Evolutionary conservation across 2,113 vertebrate species (phyloP), one percentile per base, ranked within the genome.

Genomic region (Dolichallabes microphthalmus): DNA sequence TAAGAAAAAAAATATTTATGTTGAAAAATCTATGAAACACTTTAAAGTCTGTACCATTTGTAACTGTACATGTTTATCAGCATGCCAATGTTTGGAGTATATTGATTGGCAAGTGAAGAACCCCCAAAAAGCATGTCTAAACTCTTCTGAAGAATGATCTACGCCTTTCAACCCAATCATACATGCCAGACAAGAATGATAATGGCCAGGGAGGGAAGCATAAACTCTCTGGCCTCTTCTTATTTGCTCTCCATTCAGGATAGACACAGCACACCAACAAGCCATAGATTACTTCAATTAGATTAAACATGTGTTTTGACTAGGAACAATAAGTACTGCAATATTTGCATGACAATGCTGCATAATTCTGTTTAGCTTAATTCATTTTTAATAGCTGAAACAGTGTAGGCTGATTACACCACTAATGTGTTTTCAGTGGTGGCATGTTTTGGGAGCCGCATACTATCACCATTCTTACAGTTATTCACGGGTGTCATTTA

Each of bases 401-500:
- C 91, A 94, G 93, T 87, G 86, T 82, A 90, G 89, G 89, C 93
- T 94, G 93, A 94, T 96, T 94, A 88, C 90, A 91, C 93, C 91
- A 92, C 93, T 93, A 93, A 94, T 93, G 93, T 92, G 92, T 92
- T 92, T 92, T 92, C 94, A 91, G 92, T 87, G 58, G 76, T 91
- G 88, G 82, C 88, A 94, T 92, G 92, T 93, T 90, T 88, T 86
- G 63, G 86, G 88, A 89, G 92, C 58, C 89, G 88, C 87, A 91
- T 91, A 91, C 92, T 92, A 89, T 94, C 82, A 93, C 91, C 63
- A 74, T 90, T 88, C 92, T 93, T 93, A 50, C 82, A 91, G 93
- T 94, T 95, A 96, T 96, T 96, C 95, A 94, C 93, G 87, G 91
- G 91, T 91, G 92, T 95, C 94, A 95, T 97, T 96, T 96, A 93